phyloP scores from a whole-genome alignment of 2,797 vertebrate species.

The Heteromormyrus szaboi region DNA sequence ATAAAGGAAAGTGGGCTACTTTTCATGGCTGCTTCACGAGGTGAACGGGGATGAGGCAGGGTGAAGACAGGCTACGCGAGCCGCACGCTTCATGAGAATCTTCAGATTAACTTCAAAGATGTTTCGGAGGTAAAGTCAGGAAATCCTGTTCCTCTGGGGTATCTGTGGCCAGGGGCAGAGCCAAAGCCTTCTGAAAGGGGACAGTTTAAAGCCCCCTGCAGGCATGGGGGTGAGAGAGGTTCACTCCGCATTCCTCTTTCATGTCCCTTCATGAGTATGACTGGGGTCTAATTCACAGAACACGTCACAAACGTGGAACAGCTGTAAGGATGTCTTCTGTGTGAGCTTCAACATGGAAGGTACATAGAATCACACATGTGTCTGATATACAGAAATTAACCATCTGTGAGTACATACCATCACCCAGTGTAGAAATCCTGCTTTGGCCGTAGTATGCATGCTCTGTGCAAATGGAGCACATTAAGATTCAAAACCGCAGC shows the following conservation, averaged over 20 bases:
- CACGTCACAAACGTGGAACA: background rate
- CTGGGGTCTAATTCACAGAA: background rate
- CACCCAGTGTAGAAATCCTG: background rate
- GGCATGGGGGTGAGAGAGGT: background rate
- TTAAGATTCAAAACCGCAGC: background rate
- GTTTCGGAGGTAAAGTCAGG: background rate
- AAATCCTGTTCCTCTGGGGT: background rate
- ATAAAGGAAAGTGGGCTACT: background rate
- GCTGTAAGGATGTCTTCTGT: background rate
- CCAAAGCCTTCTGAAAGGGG: background rate
- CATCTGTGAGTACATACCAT: background rate
- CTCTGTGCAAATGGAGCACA: background rate
- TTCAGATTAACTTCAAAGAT: background rate
- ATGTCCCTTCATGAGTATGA: background rate
- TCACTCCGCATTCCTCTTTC: background rate
- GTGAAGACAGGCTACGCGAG: background rate
- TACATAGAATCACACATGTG: background rate
- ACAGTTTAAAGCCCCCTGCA: background rate
- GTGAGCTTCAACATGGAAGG: background rate
- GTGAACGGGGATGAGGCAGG: background rate
- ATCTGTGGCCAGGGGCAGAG: background rate
- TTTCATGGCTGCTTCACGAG: background rate
- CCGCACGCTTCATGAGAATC: background rate
- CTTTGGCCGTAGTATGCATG: background rate
- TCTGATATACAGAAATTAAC: background rate